Evolutionary conservation across 2,797 vertebrate genomes (phyloP).

Genomic region (Acipenser ruthenus): DNA sequence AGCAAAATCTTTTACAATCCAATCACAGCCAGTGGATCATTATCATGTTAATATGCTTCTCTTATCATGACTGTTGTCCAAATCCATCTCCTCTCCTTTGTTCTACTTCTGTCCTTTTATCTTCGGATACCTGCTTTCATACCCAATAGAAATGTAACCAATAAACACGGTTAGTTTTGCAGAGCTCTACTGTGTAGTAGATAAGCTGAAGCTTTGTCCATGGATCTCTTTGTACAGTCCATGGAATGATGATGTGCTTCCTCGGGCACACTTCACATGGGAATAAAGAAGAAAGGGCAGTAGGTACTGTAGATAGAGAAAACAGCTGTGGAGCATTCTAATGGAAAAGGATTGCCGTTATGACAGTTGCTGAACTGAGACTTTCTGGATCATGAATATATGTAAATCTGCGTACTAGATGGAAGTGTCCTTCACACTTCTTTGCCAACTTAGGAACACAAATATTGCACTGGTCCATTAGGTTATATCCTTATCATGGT

Average conservation of each 20-base stretch:
- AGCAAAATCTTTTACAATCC: too few relatives aligned
- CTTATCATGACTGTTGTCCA: background rate
- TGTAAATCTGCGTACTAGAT: constrained; percentile 48
- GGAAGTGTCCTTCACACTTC: constrained; percentile 55
- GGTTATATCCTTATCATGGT: constrained; percentile 21
- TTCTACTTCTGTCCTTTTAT: background rate
- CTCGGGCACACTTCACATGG: background rate
- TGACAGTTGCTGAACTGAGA: constrained; percentile 35
- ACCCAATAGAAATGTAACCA: background rate
- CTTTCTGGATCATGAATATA: constrained; percentile 40
- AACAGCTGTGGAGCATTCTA: constrained; percentile 25
- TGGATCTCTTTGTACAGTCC: background rate
- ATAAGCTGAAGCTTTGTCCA: constrained; percentile 4
- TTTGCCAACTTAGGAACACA: constrained; percentile 44
- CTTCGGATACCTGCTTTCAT: background rate
- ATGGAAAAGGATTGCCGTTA: constrained; percentile 43
- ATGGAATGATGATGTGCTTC: background rate
- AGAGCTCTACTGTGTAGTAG: background rate
- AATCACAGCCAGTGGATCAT: background rate
- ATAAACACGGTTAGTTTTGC: background rate
- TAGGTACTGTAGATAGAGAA: background rate
- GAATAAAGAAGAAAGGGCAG: background rate
- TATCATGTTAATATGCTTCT: constrained; percentile 1
- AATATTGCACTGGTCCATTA: constrained; percentile 56
- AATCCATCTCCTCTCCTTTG: background rate